Base-by-base conservation (phyloP, 2,888 invertebrate genomes). In the Stenodema calcarata region DNA sequence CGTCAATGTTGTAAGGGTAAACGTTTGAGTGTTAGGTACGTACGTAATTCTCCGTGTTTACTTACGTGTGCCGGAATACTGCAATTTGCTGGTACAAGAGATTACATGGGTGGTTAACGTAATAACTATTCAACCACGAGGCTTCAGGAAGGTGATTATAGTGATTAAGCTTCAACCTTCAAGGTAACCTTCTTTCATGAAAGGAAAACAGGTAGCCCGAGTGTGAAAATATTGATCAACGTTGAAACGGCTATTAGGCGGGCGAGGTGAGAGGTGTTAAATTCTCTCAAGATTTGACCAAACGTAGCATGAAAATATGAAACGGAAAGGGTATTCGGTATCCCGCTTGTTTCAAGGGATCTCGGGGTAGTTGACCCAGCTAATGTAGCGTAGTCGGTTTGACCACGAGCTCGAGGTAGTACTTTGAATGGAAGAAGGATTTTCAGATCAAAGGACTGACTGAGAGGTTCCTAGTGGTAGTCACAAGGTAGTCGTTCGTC, bases 361-460 rank as follows among this genome's bases (percentile, higher is more conserved):
- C 27, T 27, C 23, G 78, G 12, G 23, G 18, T 44, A 42, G 78
- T 78, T 78, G 78, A 78, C 78, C 78, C 78, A 78, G 78, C 78
- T 44, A 78, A 78, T 78, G 78, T 23, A 27, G 78, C 42, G 44
- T 44, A 44, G 78, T 78, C 16, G 23, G 78, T 9, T 78, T 78
- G 78, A 78, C 78, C 78, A 47, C 18, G 23, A 62, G 27, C 4
- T 12, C 4, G 62, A 62, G 62, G 18, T 62, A 27, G 78, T 42
- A 78, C 76, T 76, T 78, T 44, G 78, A 78, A 78, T 78, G 78
- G 44, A 44, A 78, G 78, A 47, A 78, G 27, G 78, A 47, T 44
- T 78, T 78, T 78, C 78, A 44, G 78, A 44, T 78, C 78, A 78
- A 78, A 78, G 78, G 78, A 16, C 50, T n/a, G n/a, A n/a, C n/a